Conservation (phyloP, 2,888 invertebrate genomes). For the Lasius platythorax region DNA sequence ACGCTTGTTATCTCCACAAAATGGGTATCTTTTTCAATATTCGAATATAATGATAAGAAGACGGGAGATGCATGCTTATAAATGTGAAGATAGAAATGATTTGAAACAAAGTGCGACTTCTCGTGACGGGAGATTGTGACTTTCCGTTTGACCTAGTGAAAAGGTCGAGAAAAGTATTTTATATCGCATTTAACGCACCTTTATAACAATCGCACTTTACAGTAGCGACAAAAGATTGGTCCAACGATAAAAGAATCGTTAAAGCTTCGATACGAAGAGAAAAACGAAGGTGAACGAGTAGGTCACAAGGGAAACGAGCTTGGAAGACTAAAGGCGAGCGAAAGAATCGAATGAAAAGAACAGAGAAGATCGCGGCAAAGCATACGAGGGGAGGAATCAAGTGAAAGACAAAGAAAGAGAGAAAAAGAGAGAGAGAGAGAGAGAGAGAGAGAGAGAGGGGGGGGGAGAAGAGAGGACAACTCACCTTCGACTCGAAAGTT, state of each 20-base stretch:
- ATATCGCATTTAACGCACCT: slow-evolving; percentile 65
- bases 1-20: background rate
- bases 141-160: slow-evolving; percentile 55
- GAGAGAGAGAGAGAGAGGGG: too few relatives aligned
- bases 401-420: background rate
- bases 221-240: slow-evolving; percentile 67
- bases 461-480: slow-evolving; percentile 45
- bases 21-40: background rate
- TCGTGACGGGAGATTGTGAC: slow-evolving; percentile 40
- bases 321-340: background rate
- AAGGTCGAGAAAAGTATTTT: slow-evolving; percentile 61
- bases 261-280: slow-evolving; percentile 66
- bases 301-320: slow-evolving; percentile 17
- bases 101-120: slow-evolving; percentile 7
- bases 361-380: slow-evolving; percentile 12
- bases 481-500: slow-evolving; percentile 74
- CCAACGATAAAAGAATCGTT: slow-evolving; percentile 76
- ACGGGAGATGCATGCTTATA: background rate
- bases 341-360: slow-evolving; percentile 18
- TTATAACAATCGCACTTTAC: slow-evolving; percentile 74
- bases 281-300: slow-evolving; percentile 61
- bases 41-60: too few relatives aligned
- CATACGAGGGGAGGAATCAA: slow-evolving; percentile 25
- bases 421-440: background rate
- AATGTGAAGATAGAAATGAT: background rate